A percentile compares a stretch with the other conserved stretches of the same genome.
Evolutionary conservation across 2,797 vertebrate genomes (phyloP).

Genomic region (Sciurus carolinensis): DNA sequence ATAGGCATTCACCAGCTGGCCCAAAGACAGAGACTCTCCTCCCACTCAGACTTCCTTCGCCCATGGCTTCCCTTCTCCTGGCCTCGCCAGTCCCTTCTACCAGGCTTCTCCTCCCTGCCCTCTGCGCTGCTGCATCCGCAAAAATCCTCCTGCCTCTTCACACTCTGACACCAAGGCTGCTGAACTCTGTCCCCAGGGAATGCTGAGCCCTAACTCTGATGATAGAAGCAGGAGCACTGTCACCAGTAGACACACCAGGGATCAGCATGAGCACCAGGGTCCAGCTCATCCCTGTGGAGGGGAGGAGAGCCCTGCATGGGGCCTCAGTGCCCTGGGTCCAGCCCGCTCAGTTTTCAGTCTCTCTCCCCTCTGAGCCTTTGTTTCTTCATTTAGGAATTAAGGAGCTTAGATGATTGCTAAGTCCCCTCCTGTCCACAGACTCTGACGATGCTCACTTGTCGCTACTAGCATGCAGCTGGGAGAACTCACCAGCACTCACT

Average conservation of each 20-base stretch:
- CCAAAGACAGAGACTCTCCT: no score
- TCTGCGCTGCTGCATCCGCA: no score
- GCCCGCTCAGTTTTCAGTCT: neutral
- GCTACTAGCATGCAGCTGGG: neutral
- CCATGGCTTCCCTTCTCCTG: no score
- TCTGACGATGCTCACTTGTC: neutral
- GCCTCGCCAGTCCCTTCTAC: rapidly evolving
- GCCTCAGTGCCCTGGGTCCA: neutral
- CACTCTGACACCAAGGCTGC: neutral
- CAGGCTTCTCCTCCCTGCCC: no score
- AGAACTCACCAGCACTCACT: neutral
- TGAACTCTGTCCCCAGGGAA: neutral
- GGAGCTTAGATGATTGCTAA: neutral
- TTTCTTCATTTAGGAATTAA: neutral
- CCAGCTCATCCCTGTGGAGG: rapidly evolving
- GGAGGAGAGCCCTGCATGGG: rapidly evolving
- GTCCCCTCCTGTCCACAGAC: constrained; percentile 24
- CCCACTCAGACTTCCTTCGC: rapidly evolving
- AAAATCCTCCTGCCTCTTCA: neutral
- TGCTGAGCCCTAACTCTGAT: neutral
- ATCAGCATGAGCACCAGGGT: neutral
- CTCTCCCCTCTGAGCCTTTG: no score
- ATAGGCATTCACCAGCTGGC: no score
- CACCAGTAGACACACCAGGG: neutral
- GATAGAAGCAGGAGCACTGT: neutral